phyloP scores from a whole-genome alignment of 2,797 vertebrate genomes.

The Periparus ater region DNA sequence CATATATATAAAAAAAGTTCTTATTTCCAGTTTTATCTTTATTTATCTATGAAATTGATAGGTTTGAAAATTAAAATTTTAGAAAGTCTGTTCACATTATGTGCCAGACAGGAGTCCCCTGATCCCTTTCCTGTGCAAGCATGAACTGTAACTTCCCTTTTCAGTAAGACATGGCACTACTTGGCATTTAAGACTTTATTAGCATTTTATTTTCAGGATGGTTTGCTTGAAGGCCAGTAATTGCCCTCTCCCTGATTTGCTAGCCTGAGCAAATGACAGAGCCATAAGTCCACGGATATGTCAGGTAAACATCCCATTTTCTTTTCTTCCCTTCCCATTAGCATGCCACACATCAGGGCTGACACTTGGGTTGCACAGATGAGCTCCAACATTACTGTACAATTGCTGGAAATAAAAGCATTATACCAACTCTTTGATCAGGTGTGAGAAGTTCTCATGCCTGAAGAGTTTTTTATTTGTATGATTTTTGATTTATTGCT shows the following conservation, averaged over 20 bases:
- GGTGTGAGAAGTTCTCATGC: background rate
- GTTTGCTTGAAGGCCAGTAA: background rate
- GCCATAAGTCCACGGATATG: background rate
- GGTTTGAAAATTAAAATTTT: background rate
- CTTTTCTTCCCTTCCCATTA: background rate
- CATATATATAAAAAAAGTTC: background rate
- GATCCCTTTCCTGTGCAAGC: background rate
- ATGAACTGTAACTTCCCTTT: background rate
- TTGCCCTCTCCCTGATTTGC: background rate
- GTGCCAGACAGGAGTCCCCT: background rate
- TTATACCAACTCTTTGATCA: background rate
- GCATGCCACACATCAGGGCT: background rate
- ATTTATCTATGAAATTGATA: background rate
- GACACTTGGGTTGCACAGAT: background rate
- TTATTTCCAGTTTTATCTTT: background rate
- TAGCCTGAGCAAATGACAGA: background rate
- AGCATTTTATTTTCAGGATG: background rate
- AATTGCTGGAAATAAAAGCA: background rate
- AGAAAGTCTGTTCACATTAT: background rate
- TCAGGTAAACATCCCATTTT: background rate
- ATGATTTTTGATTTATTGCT: background rate
- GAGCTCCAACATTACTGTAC: background rate
- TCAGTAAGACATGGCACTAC: background rate
- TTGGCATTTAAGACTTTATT: background rate
- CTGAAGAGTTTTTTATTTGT: background rate